A percentile compares a stretch with the other conserved stretches of the same genome.
Evolutionary conservation across 2,113 vertebrate genomes (phyloP).

Genomic region (Anoplopoma fimbria): DNA sequence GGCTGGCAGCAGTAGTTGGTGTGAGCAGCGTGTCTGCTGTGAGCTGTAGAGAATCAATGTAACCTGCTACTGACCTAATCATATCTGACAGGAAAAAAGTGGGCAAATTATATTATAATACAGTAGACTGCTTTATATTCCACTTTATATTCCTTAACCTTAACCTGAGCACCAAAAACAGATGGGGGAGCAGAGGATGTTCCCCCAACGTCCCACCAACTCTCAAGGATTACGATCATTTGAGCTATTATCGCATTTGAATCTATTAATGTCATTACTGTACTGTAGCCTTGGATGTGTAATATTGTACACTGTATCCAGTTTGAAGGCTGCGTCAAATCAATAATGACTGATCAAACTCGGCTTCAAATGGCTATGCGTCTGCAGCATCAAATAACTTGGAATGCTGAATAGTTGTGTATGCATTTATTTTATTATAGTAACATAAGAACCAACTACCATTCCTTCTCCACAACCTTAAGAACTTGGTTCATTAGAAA

Average conservation of each 20-base stretch:
- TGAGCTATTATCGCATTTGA: constrained; percentile 55
- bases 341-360: constrained; percentile 64
- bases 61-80: constrained; percentile 30
- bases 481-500: not conserved
- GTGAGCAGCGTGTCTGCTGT: constrained; percentile 25
- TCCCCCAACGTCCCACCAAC: constrained; percentile 28
- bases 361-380: constrained; percentile 40
- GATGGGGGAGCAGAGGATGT: constrained; percentile 1
- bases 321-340: constrained; percentile 55
- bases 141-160: constrained; percentile 37
- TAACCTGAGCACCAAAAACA: constrained; percentile 22
- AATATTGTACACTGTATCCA: constrained; percentile 49
- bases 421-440: not conserved
- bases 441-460: not conserved
- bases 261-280: constrained; percentile 69
- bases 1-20: constrained; percentile 21
- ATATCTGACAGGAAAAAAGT: constrained; percentile 49
- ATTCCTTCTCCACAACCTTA: not conserved
- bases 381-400: constrained; percentile 46
- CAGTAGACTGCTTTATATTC: too few relatives aligned
- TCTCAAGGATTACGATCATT: constrained; percentile 67
- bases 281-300: constrained; percentile 54
- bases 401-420: not conserved
- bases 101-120: constrained; percentile 17
- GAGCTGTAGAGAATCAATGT: constrained; percentile 49